Base-by-base conservation (phyloP, 2,113 vertebrate genomes). In the Nipponia nippon region DNA sequence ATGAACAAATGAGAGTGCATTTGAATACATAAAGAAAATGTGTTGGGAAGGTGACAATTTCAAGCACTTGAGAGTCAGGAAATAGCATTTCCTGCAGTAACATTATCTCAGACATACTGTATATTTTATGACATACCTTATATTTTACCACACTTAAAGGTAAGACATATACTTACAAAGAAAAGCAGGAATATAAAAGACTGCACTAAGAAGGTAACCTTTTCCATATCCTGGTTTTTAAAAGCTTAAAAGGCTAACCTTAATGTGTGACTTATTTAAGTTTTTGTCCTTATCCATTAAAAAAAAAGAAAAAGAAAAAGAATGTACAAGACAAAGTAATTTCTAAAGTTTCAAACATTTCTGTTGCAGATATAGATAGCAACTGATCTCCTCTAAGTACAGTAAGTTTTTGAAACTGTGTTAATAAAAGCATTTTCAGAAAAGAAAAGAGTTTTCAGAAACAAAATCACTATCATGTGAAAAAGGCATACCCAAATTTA, bases 61-160 rank as follows among this genome's bases (percentile, higher is more conserved):
- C 25, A 69, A 71, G 77, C 23, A 61, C 77, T 61, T 63, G 38
- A 50, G 75, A 81, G 49, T 78, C 88, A 92, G 88, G 76, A 95
- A 95, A 79, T 79, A 69, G 17, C 21, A 40, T 90, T 94, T 96
- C 53, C 92, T 85, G 44, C 50, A 79, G 93, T 87, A 94, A 93
- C 44, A 72, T 95, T 95, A 85, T 94, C 58, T 85, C 84, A 96
- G 34, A 10, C 47, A n/a, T 69, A 44, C 36, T 79, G 34, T 72
- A 17, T 80, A 80, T 85, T 94, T 96, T 97, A 95, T 91, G 61
- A 26, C 44, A 53, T 44, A 44, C 7, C 25, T 92, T 83, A n/a
- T 75, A 79, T 88, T 87, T 95, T 90, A 72, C 47, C 47, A 63
- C 49, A 69, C 22, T 85, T 87, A 90, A 67, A 93, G 6, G 56